Base-by-base conservation (phyloP, 1,140 invertebrate species). In the Camponotus floridanus region DNA sequence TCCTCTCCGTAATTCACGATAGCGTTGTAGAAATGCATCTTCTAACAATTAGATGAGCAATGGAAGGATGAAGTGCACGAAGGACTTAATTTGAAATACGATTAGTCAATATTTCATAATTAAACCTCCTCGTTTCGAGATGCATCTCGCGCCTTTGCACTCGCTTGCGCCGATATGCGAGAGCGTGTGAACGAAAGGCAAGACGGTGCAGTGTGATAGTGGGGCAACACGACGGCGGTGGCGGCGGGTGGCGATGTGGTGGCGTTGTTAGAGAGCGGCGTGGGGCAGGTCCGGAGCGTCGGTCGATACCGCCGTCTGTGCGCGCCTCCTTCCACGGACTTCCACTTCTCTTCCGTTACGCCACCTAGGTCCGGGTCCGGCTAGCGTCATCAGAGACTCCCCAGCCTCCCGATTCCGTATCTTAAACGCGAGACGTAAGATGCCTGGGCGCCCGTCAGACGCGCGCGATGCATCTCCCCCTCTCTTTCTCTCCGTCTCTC, bases 281-380 rank as follows among this genome's bases (percentile, higher is more conserved):
- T 93, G 92, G 91, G 93, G 93, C 91, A 94, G 93, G 93, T 94
- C 93, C 93, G 93, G 90, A 90, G 79, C 86, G 90, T 87, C 92
- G 94, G 94, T 95, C 94, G 94, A 95, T 95, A 95, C 91, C 91
- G 89, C 91, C 93, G 93, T 94, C 93, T 94, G 92, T 93, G 92
- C 91, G 88, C 88, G 86, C 91, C 91, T 91, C 91, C 87, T 88
- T 87, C 88, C 87, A 85, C 92, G 84, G 90, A 90, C 90, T 90
- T 92, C 92, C 84, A 91, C 90, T 92, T 93, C 90, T 90, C 91
- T 92, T 93, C 92, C 87, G 92, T 90, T 90, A 91, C 92, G 87
- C 92, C 90, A 92, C 91, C 93, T 92, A 93, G 93, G 92, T 93
- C 92, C 91, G 91, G 92, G 92, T 93, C 92, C 90, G 88, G 86